Evolutionary conservation across 2,797 vertebrate species (phyloP).

Genomic region (Channallabes apus): DNA sequence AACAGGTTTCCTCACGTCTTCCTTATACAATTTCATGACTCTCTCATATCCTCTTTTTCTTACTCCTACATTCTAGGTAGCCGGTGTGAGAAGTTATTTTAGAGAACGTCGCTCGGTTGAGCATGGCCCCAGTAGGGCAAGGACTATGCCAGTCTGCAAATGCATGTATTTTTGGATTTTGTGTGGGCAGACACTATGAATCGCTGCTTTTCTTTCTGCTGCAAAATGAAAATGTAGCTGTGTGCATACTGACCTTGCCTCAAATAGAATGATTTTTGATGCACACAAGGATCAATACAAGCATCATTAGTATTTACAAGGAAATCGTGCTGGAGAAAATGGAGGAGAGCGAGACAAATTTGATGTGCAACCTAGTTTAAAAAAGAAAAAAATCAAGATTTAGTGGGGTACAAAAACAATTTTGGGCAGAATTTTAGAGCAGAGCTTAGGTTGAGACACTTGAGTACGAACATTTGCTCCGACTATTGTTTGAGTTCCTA

Average conservation of each 20-base stretch:
- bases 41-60: neutral
- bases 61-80: neutral
- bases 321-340: neutral
- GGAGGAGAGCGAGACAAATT: neutral
- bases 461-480: too few species aligned
- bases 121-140: conserved; percentile 19
- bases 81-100: conserved; percentile 21
- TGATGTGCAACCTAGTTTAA: neutral
- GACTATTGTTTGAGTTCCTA: neutral
- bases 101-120: conserved; percentile 29
- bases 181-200: conserved; percentile 43
- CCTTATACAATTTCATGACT: neutral
- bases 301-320: neutral
- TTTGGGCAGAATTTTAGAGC: neutral
- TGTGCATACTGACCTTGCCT: neutral
- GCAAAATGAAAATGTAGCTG: conserved; percentile 30
- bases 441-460: too few species aligned
- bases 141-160: conserved; percentile 28
- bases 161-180: conserved; percentile 46
- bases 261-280: neutral
- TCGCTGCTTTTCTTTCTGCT: conserved; percentile 38
- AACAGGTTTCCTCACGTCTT: neutral
- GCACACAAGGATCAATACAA: neutral
- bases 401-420: neutral
- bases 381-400: neutral